Conservation (phyloP, 2,797 vertebrate species). For the Ispidina picta region DNA sequence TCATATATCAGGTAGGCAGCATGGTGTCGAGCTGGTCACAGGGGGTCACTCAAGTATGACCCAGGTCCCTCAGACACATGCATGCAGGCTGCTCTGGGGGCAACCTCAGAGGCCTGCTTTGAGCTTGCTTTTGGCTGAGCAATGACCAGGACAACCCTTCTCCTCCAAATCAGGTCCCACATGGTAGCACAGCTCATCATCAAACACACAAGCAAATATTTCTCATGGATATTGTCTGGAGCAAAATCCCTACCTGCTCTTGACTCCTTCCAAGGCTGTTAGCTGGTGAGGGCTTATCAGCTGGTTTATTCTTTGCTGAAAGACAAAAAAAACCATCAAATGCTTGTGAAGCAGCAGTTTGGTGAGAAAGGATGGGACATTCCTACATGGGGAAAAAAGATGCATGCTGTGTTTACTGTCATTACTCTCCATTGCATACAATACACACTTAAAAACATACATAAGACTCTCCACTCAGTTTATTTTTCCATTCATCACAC, state of each 20-base stretch:
- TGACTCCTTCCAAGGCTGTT: constrained; percentile 1
- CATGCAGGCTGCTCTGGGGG: not conserved
- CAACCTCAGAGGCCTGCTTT: not conserved
- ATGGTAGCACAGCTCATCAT: not conserved
- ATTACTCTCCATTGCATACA: not conserved
- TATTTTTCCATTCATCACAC: not conserved
- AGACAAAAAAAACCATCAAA: constrained; percentile 11
- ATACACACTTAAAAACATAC: not conserved
- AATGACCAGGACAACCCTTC: not conserved
- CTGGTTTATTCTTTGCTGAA: constrained; percentile 51
- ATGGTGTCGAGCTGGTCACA: not conserved
- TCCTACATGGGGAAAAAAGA: not conserved
- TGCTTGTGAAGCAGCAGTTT: not conserved
- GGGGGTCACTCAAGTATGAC: not conserved
- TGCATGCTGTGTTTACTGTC: not conserved
- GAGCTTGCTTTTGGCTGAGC: not conserved
- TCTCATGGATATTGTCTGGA: rapidly evolving
- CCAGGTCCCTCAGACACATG: not conserved
- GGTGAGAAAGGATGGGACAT: not conserved
- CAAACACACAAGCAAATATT: not conserved
- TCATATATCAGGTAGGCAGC: not conserved
- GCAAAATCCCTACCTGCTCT: constrained; percentile 44
- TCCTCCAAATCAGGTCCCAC: not conserved
- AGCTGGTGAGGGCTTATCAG: constrained; percentile 7
- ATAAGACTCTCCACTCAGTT: not conserved